These are phyloP conservation scores for Conus canariensis DNA, from an alignment of 2,888 invertebrate species.

Conservation along the genomic window DNA sequence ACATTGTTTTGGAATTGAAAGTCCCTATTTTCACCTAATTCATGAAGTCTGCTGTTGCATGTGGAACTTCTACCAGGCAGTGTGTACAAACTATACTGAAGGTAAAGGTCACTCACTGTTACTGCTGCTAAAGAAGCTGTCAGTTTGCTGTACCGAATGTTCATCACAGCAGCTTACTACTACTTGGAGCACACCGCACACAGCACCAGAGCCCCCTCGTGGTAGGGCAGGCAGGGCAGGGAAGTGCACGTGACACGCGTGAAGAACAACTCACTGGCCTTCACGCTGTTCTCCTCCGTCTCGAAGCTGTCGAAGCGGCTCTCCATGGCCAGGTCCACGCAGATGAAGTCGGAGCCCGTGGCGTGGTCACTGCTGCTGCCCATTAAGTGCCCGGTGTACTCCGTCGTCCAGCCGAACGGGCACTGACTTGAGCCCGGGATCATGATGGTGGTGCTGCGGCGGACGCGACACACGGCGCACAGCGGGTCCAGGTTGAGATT, in stretches of 20 bases:
- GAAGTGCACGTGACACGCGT: background rate
- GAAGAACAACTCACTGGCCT: conserved; percentile 8
- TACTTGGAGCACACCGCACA: conserved; percentile 24
- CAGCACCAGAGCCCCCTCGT: background rate
- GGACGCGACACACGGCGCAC: conserved; percentile 14
- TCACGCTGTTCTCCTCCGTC: background rate
- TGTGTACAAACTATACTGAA: too few relatives aligned
- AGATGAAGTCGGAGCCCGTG: conserved; percentile 8
- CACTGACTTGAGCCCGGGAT: background rate
- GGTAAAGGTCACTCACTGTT: too few relatives aligned
- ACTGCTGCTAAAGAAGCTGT: too few relatives aligned
- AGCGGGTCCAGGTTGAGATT: background rate
- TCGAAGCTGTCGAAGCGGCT: background rate
- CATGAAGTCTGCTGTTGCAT: too few relatives aligned
- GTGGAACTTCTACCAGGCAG: too few relatives aligned
- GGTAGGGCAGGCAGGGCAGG: conserved; percentile 22
- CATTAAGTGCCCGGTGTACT: conserved; percentile 9
- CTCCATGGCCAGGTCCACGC: conserved; percentile 4
- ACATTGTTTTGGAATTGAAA: too few relatives aligned
- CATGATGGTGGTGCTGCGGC: conserved; percentile 16
- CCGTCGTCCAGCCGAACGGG: background rate
- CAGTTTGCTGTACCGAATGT: too few relatives aligned
- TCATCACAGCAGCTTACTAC: too few relatives aligned
- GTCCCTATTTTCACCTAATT: too few relatives aligned
- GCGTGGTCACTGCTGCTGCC: background rate